Evolutionary conservation across 2,888 invertebrate species (phyloP), one percentile per base, ranked within the genome.

Genomic region (Ctenicera cuprea): DNA sequence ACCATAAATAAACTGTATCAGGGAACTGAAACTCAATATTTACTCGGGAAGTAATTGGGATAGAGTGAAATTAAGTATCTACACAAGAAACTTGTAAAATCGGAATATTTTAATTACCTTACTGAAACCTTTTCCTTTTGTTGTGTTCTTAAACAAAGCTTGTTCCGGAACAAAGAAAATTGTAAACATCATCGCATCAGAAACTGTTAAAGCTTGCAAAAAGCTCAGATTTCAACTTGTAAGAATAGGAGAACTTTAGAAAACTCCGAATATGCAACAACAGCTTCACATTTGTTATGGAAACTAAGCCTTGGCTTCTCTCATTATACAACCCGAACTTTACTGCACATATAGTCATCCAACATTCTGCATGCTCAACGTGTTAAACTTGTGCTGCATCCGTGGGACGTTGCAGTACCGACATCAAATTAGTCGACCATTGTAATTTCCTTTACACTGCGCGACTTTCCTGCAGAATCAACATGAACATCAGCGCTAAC

Each of bases 371-470:
- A 38, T 30, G n/a, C 11, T 38, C 12, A 57, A 14, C 26, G 16
- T 26, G 7, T 30, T 57, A 33, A 22, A 8, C 14, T 59, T 18
- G 18, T 11, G 18, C 20, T 38, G 59, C 59, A 59, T 59, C 37
- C 38, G n/a, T 18, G 12, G 38, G 20, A 50, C 38, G n/a, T 33
- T 37, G 52, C 61, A 62, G 41, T 48, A 62, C 41, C 61, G 43
- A 43, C 57, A 59, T 38, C 26, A 43, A 67, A 67, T 67, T 43
- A 54, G 54, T 67, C 38, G 57, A 57, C 67, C 67, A 41, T 67
- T 67, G 67, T 67, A 57, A 67, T 67, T 67, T 67, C 41, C 67
- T 67, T 59, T 59, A 22, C 57, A 67, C 18, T 67, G 43, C 45
- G 18, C 38, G 20, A 59, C 54, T 54, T 54, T 54, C 54, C 22